Evolutionary conservation across 2,888 invertebrate genomes (phyloP), one percentile per base, ranked within the genome.

Genomic region (Gymnoscelis rufifasciata): DNA sequence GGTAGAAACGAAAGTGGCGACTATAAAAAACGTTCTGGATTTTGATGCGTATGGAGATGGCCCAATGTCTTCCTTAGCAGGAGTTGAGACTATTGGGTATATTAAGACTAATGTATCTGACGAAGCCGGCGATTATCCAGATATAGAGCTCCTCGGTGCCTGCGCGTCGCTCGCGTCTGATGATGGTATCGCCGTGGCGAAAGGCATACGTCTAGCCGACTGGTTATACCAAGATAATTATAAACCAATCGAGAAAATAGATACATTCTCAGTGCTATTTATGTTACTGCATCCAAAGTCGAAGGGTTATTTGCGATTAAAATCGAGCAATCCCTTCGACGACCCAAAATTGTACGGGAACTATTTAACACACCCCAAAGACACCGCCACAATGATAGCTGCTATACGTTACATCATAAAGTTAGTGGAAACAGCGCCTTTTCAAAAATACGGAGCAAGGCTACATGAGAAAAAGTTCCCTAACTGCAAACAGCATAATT

Each of bases 331-430:
- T 74, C 94, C 94, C 0, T 83, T 90, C 44, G 89, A 91, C 10
- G 86, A 90, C 44, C 94, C 94, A 0, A 77, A 90, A 23, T 88
- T 95, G 46, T 90, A 93, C 60, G 93, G 94, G 0, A 93, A 94
- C 72, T 95, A 95, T 66, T 89, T 95, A 54, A 84, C 90, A 1
- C 86, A 92, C 38, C 84, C 84, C 5, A 75, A 89, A 43, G 95
- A 95, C 56, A 67, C 90, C 0, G 83, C 83, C 13, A 87, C 90
- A 0, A 71, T 92, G 59, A 70, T 92, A 35, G 91, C 92, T 47
- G 92, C 91, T 3, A 89, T 90, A 56, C 62, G 77, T 41, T 90
- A 91, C 52, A 83, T 90, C 7, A 74, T 89, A 27, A 86, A 88
- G 46, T 66, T 93, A 15, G 82, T 90, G 0, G 80, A 89, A 30